Base-by-base conservation (phyloP, 2,888 invertebrate species). In the Trissolcus brochymenae region DNA sequence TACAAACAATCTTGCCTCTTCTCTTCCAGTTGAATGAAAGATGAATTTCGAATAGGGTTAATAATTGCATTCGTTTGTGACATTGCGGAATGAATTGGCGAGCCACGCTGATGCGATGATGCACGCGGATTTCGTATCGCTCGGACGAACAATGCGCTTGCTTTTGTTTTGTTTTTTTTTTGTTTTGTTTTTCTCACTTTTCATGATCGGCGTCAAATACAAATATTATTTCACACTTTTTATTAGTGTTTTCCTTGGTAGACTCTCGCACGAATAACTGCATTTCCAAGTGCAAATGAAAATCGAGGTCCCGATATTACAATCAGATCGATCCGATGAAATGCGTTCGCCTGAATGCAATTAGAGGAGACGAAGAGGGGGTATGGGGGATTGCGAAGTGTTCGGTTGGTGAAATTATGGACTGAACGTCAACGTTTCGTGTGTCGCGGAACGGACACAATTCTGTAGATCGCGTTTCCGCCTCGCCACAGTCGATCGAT, bases 381-480 rank as follows among this genome's bases (percentile, higher is more conserved):
- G 14, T 7, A 9, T 6, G 19, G 64, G 14, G 14, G 16, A 11
- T 16, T 6, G 16, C 46, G 11, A 16, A 46, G 16, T 46, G 46
- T 16, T n/a, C 16, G 46, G 46, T 46, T 7, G 35, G 35, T 57
- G 64, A 72, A 62, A 74, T 57, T 50, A 65, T 53, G 51, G 35
- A 61, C 64, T 35, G 35, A 11, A 35, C 35, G 25, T 25, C 43
- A 43, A 43, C 11, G 65, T 50, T 68, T 75, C 59, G 54, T 68
- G 57, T 68, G 75, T 67, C 76, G 59, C 49, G 61, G 25, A 71
- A 65, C 54, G 65, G 61, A 61, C 68, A 46, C 66, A 70, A 68
- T 77, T 77, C 73, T 72, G 74, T 71, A 74, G 81, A 82, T 81
- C 82, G 78, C 62, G 68, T 76, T 81, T 81, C 81, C 75, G 81